Evolutionary conservation across 2,888 invertebrate species (phyloP), one percentile per base, ranked within the genome.

Genomic region (Drosophila paracracens): DNA sequence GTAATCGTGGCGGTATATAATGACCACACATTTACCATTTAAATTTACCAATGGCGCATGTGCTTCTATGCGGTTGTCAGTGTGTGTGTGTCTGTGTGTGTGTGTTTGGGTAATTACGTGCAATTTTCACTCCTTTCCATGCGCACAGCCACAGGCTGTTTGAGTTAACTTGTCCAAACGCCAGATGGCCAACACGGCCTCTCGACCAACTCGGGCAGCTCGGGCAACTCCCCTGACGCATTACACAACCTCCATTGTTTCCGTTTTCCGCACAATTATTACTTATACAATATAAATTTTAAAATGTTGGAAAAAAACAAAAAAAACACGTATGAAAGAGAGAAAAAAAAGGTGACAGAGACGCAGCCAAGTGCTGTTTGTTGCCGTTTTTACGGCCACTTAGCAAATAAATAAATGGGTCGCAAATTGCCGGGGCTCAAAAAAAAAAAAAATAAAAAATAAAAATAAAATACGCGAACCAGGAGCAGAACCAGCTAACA

Each of bases 261-360:
- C 91, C 91, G 91, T 91, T 89, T 88, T 88, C 88, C 88, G 88
- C 86, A 91, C 88, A 91, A 88, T 91, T 91, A 88, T 91, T 91
- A 91, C 87, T 78, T 86, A 89, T 77, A 88, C 89, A 86, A 86
- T 89, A 89, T 90, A 90, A 87, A 90, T 90, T 86, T 86, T 25
- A 62, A 74, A 68, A 61, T 52, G 53, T 58, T 74, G 74, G 62
- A 71, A 74, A 76, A 69, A 67, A 40, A 2, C n/a, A 40, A 58
- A 71, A 74, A 71, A 76, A 48, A 66, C 33, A 59, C 58, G 53
- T 48, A 52, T 59, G 33, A 59, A 16, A 62, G 27, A 57, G 56
- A 56, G 11, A 29, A 27, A 54, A 54, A 52, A 40, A 81, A 70
- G 72, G 67, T 70, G 80, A 72, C 70, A 66, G 57, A 63, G 72